These are phyloP conservation scores for Drosophila nikananu DNA, from an alignment of 1,140 invertebrate species.

Conservation along the genomic window DNA sequence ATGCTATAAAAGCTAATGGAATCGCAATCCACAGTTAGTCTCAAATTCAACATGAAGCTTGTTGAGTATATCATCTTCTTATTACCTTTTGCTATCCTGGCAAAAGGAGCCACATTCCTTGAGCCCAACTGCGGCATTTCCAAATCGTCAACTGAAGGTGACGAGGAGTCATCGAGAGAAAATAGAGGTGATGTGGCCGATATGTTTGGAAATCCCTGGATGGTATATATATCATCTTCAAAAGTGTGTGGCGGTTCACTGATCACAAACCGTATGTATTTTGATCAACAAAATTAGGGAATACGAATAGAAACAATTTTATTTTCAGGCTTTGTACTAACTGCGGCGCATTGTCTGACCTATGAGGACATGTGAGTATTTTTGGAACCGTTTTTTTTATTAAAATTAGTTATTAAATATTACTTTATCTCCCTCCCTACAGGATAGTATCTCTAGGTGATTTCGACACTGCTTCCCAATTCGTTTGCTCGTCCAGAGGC, in stretches of 20 bases:
- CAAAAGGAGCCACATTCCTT: neutral
- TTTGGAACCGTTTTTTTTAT: neutral
- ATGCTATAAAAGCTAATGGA: no score
- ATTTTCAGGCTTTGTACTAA: neutral
- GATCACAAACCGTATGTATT: neutral
- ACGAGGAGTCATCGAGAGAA: neutral
- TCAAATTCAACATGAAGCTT: neutral
- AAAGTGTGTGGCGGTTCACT: neutral
- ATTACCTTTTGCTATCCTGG: neutral
- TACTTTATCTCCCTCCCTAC: neutral
- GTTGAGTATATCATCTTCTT: neutral
- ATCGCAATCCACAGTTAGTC: neutral
- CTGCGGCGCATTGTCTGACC: neutral
- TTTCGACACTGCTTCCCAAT: no score
- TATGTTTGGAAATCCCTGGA: slow-evolving; percentile 5
- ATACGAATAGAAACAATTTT: neutral
- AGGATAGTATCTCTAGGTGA: neutral
- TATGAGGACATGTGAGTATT: neutral
- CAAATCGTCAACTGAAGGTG: neutral
- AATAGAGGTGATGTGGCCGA: neutral
- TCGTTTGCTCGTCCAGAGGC: neutral
- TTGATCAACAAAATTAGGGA: neutral
- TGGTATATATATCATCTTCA: neutral
- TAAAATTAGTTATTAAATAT: neutral
- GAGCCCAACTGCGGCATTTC: neutral